Percentiles rank a stretch among this genome's conserved stretches.
These are phyloP conservation scores for Mesorhabditis belari DNA, from an alignment of 2,888 invertebrate genomes.

Conservation along the genomic window DNA sequence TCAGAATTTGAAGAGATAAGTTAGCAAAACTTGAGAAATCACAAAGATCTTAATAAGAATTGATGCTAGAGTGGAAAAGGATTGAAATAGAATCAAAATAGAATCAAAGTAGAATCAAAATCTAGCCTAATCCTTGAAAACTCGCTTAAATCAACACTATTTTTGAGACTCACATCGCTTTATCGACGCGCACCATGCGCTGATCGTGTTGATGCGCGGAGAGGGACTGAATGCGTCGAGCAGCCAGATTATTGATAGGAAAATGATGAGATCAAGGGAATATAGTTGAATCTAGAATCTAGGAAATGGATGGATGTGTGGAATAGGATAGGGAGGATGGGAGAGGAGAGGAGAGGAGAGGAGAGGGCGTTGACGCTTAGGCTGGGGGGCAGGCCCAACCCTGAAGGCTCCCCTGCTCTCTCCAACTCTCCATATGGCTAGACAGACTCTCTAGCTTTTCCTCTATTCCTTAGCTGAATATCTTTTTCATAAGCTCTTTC, in stretches of 20 bases:
- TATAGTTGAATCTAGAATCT: background rate
- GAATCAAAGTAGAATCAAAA: background rate
- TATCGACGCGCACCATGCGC: background rate
- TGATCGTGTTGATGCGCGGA: background rate
- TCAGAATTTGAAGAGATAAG: background rate
- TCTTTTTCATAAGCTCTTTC: too few relatives aligned
- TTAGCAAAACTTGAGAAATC: background rate
- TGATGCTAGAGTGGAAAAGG: too few relatives aligned
- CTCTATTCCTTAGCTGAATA: too few relatives aligned
- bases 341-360: background rate
- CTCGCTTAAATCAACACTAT: background rate
- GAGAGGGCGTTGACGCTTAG: too few relatives aligned
- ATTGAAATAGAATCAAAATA: background rate
- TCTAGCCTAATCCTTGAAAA: background rate
- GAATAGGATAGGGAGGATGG: background rate
- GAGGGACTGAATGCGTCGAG: too few relatives aligned
- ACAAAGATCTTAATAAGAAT: background rate
- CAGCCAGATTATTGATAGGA: too few relatives aligned
- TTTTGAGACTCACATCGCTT: background rate
- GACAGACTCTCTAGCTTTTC: too few relatives aligned
- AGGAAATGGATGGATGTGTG: constrained; percentile 2
- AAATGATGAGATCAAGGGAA: background rate
- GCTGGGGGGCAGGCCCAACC: too few relatives aligned
- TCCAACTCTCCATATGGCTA: too few relatives aligned
- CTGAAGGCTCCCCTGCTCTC: too few relatives aligned